Conservation (phyloP, 2,888 invertebrate genomes). For the Gryllus longicercus region DNA sequence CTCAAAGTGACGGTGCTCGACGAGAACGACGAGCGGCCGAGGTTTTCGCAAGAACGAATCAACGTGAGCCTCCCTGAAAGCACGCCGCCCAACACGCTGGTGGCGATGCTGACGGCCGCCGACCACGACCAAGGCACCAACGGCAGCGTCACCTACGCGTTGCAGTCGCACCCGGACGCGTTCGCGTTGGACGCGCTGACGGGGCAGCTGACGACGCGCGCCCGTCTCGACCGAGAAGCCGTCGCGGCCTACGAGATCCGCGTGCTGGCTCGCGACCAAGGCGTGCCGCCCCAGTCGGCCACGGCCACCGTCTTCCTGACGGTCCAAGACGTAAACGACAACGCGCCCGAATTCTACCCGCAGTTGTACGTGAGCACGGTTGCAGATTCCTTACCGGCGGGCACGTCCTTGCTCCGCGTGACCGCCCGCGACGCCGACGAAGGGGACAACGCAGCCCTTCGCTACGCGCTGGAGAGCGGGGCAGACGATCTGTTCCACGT, state of each 20-base stretch:
- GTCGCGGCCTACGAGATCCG: constrained; percentile 74
- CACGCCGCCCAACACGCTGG: constrained; percentile 72
- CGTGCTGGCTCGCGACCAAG: constrained; percentile 88
- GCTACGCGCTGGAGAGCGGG: constrained; percentile 73
- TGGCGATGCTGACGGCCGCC: constrained; percentile 78
- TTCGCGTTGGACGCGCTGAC: constrained; percentile 79
- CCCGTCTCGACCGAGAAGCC: constrained; percentile 77
- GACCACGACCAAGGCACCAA: constrained; percentile 93
- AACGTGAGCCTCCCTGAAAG: constrained; percentile 78
- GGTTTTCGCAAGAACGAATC: constrained; percentile 70
- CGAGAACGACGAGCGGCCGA: constrained; percentile 91
- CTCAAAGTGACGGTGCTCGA: constrained; percentile 87
- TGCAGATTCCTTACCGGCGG: constrained; percentile 62
- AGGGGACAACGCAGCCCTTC: constrained; percentile 80
- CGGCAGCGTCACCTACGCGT: constrained; percentile 80
- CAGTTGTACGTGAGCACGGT: constrained; percentile 77
- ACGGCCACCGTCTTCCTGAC: constrained; percentile 79
- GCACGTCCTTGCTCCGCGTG: constrained; percentile 68
- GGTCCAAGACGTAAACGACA: constrained; percentile 87
- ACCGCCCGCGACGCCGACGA: constrained; percentile 82
- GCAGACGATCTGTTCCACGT: constrained; percentile 76
- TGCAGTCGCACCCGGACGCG: constrained; percentile 80
- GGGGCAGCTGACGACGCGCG: constrained; percentile 76
- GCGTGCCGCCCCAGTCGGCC: constrained; percentile 83
- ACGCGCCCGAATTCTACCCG: constrained; percentile 88